phyloP scores from a whole-genome alignment of 2,797 vertebrate species.

The Coregonus ussuriensis region DNA sequence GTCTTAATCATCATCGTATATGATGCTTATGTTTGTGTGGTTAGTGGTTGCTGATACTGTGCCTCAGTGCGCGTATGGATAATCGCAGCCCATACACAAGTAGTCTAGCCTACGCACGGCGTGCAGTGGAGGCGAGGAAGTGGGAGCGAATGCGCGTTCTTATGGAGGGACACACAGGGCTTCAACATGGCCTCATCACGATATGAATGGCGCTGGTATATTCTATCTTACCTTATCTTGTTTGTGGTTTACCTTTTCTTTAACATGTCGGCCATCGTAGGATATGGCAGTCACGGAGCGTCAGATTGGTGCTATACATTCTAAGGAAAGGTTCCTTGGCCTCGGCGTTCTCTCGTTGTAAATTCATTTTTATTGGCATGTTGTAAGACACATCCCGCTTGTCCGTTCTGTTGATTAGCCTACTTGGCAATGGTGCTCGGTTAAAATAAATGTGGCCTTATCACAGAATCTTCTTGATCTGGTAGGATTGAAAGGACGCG shows the following conservation, averaged over 20 bases:
- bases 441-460: background rate
- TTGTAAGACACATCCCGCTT: background rate
- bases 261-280: slow-evolving; percentile 64
- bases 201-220: slow-evolving; percentile 87
- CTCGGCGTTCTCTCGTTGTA: background rate
- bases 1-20: background rate
- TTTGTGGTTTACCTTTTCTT: slow-evolving; percentile 76
- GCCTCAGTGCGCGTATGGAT: slow-evolving; percentile 83
- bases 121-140: slow-evolving; percentile 59
- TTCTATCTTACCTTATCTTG: slow-evolving; percentile 78
- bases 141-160: slow-evolving; percentile 71
- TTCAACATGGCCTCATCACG: slow-evolving; percentile 83
- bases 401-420: background rate
- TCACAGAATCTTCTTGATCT: background rate
- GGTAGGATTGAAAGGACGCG: background rate
- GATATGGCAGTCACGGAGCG: background rate
- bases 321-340: background rate
- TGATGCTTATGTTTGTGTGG: slow-evolving; percentile 76
- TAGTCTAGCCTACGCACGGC: slow-evolving; percentile 19
- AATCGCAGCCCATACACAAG: slow-evolving; percentile 49
- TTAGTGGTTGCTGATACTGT: slow-evolving; percentile 86
- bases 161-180: slow-evolving; percentile 79
- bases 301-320: background rate
- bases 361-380: background rate
- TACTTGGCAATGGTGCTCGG: background rate